Percentiles rank a stretch among this genome's conserved stretches.
Conservation (phyloP, 2,797 vertebrate genomes). For the Platyrinchus mystaceus region DNA sequence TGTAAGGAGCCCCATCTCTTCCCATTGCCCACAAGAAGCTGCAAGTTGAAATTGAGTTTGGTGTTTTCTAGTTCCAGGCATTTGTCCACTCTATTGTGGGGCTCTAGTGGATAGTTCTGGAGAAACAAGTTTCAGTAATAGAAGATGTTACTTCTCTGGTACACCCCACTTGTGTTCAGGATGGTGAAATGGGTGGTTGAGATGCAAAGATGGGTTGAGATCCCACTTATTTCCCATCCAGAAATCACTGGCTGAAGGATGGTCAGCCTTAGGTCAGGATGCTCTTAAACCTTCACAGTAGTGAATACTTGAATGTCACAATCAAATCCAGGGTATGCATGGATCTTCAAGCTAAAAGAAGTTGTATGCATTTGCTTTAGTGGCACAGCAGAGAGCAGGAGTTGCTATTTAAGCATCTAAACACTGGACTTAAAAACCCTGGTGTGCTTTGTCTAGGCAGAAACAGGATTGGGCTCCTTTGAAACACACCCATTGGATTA, state of each 20-base stretch:
- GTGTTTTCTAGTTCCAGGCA: background rate
- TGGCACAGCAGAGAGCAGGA: constrained; percentile 1
- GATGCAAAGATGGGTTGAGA: no score
- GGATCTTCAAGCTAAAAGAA: background rate
- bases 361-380: background rate
- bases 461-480: background rate
- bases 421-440: background rate
- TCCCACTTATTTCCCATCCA: background rate
- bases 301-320: background rate
- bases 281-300: background rate
- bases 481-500: background rate
- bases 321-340: background rate
- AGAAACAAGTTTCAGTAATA: background rate
- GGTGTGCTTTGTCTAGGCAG: background rate
- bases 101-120: background rate
- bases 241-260: background rate
- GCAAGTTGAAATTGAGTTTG: background rate
- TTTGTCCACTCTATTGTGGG: accelerated
- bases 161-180: background rate
- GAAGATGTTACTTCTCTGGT: background rate
- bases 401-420: background rate
- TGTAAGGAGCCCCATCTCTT: background rate
- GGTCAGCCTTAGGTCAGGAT: background rate
- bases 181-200: background rate
- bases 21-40: background rate